Conservation (phyloP, 2,888 invertebrate genomes). For the Callyntrura guangdongensis region DNA sequence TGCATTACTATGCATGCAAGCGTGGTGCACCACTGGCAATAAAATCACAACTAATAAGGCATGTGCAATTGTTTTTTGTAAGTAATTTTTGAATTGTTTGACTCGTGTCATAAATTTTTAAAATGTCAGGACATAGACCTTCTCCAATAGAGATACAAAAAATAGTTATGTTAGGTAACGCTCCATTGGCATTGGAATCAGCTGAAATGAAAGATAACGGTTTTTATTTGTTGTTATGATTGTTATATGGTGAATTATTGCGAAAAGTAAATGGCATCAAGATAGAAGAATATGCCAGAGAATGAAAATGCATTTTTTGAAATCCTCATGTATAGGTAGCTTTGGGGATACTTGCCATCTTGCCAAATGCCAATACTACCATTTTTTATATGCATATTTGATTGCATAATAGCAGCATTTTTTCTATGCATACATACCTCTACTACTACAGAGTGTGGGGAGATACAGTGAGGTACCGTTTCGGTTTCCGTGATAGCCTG, state of each 20-base stretch:
- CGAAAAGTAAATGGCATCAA: slow-evolving; percentile 16
- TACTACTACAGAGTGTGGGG: not conserved
- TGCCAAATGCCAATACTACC: no score
- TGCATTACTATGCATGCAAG: not conserved
- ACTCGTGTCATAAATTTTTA: not conserved
- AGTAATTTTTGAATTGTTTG: not conserved
- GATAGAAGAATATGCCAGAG: not conserved
- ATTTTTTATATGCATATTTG: slow-evolving; percentile 9
- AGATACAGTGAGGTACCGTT: not conserved
- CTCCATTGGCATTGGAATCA: slow-evolving; percentile 63
- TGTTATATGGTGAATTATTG: slow-evolving; percentile 47
- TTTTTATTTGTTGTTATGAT: slow-evolving; percentile 19
- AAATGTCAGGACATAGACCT: slow-evolving; percentile 68
- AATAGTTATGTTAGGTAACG: slow-evolving; percentile 13
- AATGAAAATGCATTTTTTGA: not conserved
- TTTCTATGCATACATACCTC: not conserved
- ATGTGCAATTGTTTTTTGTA: not conserved
- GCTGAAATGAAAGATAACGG: not conserved
- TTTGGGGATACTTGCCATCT: no score
- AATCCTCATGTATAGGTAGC: no score
- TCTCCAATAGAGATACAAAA: not conserved
- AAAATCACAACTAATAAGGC: not conserved
- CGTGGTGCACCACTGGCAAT: not conserved
- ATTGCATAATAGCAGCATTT: slow-evolving; percentile 39
- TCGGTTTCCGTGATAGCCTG: slow-evolving; percentile 59